A percentile compares a stretch with the other conserved stretches of the same genome.
Conservation (phyloP, 1,140 invertebrate genomes). For the Asbolus verrucosus region DNA sequence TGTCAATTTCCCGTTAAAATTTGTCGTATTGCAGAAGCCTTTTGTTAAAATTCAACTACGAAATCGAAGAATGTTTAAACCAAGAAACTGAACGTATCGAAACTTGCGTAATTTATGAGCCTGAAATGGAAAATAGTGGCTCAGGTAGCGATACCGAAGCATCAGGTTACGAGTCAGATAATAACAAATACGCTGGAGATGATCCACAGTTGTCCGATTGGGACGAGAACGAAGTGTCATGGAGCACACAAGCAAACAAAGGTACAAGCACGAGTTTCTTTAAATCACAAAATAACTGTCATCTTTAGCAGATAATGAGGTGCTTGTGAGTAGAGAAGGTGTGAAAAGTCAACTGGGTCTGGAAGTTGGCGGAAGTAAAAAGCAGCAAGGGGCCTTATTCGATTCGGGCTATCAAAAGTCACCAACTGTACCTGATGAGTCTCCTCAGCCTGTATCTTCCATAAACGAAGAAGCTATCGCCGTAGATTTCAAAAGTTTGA, state of each 20-base stretch:
- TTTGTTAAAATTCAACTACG: slow-evolving; percentile 51
- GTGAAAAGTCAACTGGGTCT: slow-evolving; percentile 28
- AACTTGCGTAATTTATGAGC: slow-evolving; percentile 56
- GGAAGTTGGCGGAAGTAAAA: slow-evolving; percentile 35
- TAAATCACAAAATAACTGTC: neutral
- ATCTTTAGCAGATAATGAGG: neutral
- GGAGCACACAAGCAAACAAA: slow-evolving; percentile 10
- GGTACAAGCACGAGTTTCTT: neutral
- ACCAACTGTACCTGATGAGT: slow-evolving; percentile 64
- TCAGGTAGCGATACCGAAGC: slow-evolving; percentile 53
- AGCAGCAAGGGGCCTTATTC: slow-evolving; percentile 55
- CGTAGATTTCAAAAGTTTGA: slow-evolving; percentile 3
- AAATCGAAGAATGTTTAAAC: slow-evolving; percentile 57
- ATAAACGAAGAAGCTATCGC: neutral
- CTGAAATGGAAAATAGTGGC: slow-evolving; percentile 56
- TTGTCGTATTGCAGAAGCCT: slow-evolving; percentile 47
- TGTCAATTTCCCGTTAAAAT: slow-evolving; percentile 24
- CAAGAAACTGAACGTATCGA: slow-evolving; percentile 46
- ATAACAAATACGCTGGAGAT: slow-evolving; percentile 45
- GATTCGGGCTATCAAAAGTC: slow-evolving; percentile 70
- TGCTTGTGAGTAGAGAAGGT: neutral
- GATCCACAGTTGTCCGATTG: slow-evolving; percentile 48
- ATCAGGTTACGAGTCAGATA: slow-evolving; percentile 52
- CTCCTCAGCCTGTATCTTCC: slow-evolving; percentile 50
- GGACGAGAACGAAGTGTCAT: slow-evolving; percentile 41